Conservation (phyloP, 2,113 vertebrate genomes). For the Vulpes lagopus region DNA sequence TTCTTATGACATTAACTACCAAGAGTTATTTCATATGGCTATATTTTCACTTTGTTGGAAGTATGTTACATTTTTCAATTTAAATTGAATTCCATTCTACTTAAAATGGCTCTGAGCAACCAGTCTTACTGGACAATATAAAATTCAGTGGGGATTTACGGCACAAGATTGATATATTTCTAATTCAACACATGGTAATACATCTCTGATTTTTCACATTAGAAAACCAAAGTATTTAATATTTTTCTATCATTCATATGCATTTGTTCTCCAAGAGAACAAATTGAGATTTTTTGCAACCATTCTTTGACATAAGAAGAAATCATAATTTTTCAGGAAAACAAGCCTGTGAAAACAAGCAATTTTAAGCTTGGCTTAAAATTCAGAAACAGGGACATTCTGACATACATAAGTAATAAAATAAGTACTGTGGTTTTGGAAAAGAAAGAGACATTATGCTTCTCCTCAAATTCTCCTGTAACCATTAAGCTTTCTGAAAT, state of each 20-base stretch:
- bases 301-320: background rate
- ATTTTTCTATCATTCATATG: background rate
- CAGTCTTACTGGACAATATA: background rate
- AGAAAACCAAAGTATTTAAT: slow-evolving; percentile 22
- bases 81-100: slow-evolving; percentile 34
- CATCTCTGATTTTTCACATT: slow-evolving; percentile 47
- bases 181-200: background rate
- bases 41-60: slow-evolving; percentile 36
- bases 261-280: background rate
- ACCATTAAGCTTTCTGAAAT: background rate
- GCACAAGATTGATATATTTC: background rate
- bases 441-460: background rate
- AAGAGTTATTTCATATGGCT: slow-evolving; percentile 6
- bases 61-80: background rate
- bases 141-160: background rate
- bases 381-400: background rate
- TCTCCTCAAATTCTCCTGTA: background rate
- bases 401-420: background rate
- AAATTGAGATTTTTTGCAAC: slow-evolving; percentile 15
- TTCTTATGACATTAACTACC: slow-evolving; percentile 18
- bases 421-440: background rate
- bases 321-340: slow-evolving; percentile 45
- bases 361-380: slow-evolving; percentile 43
- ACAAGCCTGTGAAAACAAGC: background rate
- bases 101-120: slow-evolving; percentile 31